These are phyloP conservation scores for Pygmarrhopalites habei DNA, from an alignment of 1,140 invertebrate genomes.

Conservation along the genomic window DNA sequence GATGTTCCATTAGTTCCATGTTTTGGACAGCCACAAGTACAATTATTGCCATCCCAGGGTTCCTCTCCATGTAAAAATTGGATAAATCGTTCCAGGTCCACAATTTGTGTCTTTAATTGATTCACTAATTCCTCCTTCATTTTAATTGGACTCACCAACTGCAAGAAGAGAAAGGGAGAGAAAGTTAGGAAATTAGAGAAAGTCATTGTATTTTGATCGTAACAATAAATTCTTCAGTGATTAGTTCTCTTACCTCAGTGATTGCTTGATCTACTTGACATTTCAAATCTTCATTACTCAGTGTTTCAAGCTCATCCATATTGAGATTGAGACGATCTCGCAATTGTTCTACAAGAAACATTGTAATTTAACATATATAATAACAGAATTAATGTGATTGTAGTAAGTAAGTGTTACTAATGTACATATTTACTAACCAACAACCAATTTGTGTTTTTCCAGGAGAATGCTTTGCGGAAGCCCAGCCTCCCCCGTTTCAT, in stretches of 20 bases:
- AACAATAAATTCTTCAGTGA: too few species aligned
- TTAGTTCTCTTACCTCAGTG: conserved; percentile 34
- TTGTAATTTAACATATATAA: too few species aligned
- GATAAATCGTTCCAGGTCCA: conserved; percentile 94
- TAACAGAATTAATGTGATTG: too few species aligned
- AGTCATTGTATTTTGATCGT: too few species aligned
- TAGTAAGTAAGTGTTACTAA: too few species aligned
- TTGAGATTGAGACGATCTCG: conserved; percentile 35
- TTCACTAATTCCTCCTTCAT: conserved; percentile 92
- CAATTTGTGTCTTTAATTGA: conserved; percentile 93
- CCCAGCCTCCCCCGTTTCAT: conserved; percentile 74
- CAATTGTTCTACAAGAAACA: conserved; percentile 37
- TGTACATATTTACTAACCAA: too few species aligned
- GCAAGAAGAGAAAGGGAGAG: conserved; percentile 41
- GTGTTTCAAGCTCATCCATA: conserved; percentile 35
- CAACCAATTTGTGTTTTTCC: conserved; percentile 61
- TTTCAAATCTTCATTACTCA: conserved; percentile 35
- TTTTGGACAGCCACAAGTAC: conserved; percentile 58
- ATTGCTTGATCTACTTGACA: conserved; percentile 37
- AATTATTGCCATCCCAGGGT: conserved; percentile 44
- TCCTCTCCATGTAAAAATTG: conserved; percentile 75
- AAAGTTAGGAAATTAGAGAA: too few species aligned
- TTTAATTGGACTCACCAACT: conserved; percentile 88
- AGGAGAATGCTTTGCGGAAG: conserved; percentile 73
- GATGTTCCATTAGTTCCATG: conserved; percentile 44